Conservation (phyloP, 2,888 invertebrate species). For the Cybosia mesomella region DNA sequence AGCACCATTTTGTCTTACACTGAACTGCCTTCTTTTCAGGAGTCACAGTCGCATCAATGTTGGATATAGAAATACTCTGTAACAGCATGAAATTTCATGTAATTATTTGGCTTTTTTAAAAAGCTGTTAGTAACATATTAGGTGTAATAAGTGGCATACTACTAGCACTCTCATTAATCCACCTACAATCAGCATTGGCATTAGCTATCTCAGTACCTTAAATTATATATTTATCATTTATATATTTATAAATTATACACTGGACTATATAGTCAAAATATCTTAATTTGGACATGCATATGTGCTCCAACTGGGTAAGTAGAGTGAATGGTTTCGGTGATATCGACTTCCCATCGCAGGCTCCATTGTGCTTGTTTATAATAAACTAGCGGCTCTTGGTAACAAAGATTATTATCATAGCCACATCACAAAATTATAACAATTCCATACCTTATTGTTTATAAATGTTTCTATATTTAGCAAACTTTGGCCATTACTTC, state of each 20-base stretch:
- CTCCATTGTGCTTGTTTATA: too few species aligned
- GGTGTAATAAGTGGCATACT: too few species aligned
- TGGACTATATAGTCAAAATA: too few species aligned
- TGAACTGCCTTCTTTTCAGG: slow-evolving; percentile 37
- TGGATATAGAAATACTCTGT: slow-evolving; percentile 37
- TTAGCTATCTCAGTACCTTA: not conserved
- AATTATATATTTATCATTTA: too few species aligned
- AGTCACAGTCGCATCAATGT: slow-evolving; percentile 27
- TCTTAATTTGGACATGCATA: too few species aligned
- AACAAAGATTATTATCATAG: too few species aligned
- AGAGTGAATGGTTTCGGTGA: too few species aligned
- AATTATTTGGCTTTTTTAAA: not conserved
- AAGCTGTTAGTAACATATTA: too few species aligned
- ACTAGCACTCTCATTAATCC: not conserved
- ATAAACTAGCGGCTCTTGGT: too few species aligned
- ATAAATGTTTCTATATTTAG: slow-evolving; percentile 74
- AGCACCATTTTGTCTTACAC: slow-evolving; percentile 61
- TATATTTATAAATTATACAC: not conserved
- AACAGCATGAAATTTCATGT: slow-evolving; percentile 16
- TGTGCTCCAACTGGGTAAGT: too few species aligned
- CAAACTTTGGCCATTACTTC: slow-evolving; percentile 46
- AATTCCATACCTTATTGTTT: slow-evolving; percentile 51
- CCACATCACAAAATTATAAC: not conserved
- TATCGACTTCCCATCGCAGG: too few species aligned
- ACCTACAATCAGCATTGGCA: too few species aligned